A percentile compares a stretch with the other conserved stretches of the same genome.
These are phyloP conservation scores for Centrocercus urophasianus DNA, from an alignment of 2,113 vertebrate genomes.

Conservation along the genomic window DNA sequence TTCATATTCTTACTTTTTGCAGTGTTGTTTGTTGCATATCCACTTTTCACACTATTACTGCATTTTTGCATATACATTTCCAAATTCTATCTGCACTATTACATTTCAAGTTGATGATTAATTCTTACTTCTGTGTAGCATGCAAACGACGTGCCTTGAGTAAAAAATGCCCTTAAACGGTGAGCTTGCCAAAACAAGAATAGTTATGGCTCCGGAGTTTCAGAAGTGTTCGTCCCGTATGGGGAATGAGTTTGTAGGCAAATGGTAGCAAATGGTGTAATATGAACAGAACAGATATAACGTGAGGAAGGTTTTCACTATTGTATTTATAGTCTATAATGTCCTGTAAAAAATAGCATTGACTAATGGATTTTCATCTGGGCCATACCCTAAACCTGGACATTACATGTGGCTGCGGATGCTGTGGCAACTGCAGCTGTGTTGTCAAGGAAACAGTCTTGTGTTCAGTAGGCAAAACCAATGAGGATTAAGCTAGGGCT, in stretches of 20 bases:
- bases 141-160: neutral
- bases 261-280: neutral
- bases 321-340: neutral
- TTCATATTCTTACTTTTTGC: neutral
- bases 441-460: conserved; percentile 85
- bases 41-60: neutral
- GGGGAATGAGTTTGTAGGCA: neutral
- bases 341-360: conserved; percentile 47
- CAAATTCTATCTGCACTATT: neutral
- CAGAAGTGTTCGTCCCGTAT: neutral
- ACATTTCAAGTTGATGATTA: neutral
- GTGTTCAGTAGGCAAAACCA: conserved; percentile 78
- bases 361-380: conserved; percentile 61
- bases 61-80: neutral
- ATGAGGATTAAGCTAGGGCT: conserved; percentile 79
- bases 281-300: neutral
- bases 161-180: neutral
- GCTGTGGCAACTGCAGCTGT: conserved; percentile 78
- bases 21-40: neutral
- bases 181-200: neutral
- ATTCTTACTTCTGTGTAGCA: neutral
- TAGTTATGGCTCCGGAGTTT: neutral
- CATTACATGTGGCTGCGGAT: conserved; percentile 70
- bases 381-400: conserved; percentile 75
- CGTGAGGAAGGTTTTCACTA: neutral